These are phyloP conservation scores for Nomia melanderi DNA, from an alignment of 1,140 invertebrate species.

Conservation along the genomic window DNA sequence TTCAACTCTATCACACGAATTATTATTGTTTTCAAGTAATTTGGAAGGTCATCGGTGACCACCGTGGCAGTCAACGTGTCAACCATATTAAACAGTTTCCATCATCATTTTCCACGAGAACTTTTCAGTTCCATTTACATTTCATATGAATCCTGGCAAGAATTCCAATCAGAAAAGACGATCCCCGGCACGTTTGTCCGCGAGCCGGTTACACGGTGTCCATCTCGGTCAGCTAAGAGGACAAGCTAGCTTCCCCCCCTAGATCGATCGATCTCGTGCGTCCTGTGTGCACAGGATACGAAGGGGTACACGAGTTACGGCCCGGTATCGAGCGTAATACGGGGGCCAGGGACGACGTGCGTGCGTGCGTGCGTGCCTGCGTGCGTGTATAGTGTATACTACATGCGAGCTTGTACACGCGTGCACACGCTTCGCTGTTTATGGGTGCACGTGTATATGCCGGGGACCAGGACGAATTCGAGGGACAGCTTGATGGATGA, in stretches of 20 bases:
- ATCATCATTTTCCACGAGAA: no score
- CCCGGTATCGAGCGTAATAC: slow-evolving; percentile 1
- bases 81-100: no score
- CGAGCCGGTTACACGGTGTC: not conserved
- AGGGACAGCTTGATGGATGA: slow-evolving; percentile 67
- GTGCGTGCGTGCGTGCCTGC: no score
- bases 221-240: not conserved
- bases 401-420: not conserved
- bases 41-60: no score
- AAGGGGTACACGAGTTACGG: slow-evolving; percentile 40
- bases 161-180: no score
- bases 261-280: slow-evolving; percentile 36
- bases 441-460: not conserved
- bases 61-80: no score
- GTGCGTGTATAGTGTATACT: not conserved
- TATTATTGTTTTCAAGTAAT: no score
- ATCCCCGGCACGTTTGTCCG: no score
- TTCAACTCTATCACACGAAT: no score
- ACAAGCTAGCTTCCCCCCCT: slow-evolving; percentile 16
- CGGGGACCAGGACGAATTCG: slow-evolving; percentile 43
- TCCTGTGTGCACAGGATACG: slow-evolving; percentile 8
- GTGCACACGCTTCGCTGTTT: slow-evolving; percentile 1
- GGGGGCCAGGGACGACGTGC: slow-evolving; percentile 2
- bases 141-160: no score
- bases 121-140: no score